Percentiles rank a stretch among this genome's conserved stretches.
Conservation (phyloP, 2,113 vertebrate genomes). For the Callipepla squamata region DNA sequence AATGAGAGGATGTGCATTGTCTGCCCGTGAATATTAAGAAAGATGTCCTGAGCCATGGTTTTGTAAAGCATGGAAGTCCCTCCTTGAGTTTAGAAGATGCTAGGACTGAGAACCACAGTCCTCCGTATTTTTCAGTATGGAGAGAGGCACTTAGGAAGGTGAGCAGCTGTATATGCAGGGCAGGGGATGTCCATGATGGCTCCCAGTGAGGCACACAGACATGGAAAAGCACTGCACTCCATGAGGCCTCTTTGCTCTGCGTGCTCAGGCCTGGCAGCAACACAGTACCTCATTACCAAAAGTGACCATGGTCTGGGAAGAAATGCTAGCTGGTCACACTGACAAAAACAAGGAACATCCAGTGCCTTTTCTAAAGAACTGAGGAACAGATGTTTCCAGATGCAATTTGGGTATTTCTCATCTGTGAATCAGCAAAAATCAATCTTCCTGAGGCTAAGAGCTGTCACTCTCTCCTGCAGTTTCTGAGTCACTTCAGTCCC, state of each 20-base stretch:
- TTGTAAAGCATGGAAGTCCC: not conserved
- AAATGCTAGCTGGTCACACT: not conserved
- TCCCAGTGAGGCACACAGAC: not conserved
- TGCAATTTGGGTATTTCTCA: not conserved
- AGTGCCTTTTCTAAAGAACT: not conserved
- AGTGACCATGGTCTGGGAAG: not conserved
- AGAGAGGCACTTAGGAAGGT: not conserved
- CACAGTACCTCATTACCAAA: not conserved
- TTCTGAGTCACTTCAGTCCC: not conserved
- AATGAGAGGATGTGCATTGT: not conserved
- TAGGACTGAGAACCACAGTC: not conserved
- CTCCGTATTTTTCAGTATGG: not conserved
- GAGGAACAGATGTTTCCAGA: not conserved
- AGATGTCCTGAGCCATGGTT: not conserved
- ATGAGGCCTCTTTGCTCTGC: not conserved
- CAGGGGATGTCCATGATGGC: not conserved
- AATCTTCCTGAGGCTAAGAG: not conserved
- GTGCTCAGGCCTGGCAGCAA: not conserved
- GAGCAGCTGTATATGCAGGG: rapidly evolving
- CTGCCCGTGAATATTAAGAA: not conserved
- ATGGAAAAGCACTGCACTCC: not conserved
- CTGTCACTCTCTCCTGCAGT: not conserved
- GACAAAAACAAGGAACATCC: not conserved
- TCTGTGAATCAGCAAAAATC: not conserved
- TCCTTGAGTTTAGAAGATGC: not conserved